phyloP scores from a whole-genome alignment of 1,140 invertebrate genomes.

The Lethrus apterus region DNA sequence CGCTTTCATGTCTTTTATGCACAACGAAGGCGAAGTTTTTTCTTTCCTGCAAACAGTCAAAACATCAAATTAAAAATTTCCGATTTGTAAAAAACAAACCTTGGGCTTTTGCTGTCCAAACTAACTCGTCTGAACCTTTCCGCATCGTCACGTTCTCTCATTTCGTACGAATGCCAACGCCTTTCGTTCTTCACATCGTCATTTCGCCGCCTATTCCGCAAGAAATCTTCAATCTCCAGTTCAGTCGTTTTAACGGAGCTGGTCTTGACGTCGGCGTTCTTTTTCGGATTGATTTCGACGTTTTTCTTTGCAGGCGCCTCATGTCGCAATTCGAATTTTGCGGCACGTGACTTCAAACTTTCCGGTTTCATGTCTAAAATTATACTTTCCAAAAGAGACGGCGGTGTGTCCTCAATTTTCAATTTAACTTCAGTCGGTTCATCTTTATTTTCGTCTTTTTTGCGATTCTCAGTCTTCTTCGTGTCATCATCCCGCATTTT shows the following conservation, averaged over 20 bases:
- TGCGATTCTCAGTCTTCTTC: not conserved
- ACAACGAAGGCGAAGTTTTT: conserved; percentile 55
- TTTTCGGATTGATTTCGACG: not conserved
- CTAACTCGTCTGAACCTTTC: conserved; percentile 30
- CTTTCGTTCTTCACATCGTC: conserved; percentile 27
- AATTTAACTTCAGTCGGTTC: too few species aligned
- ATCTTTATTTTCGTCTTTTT: not conserved
- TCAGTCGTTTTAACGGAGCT: conserved; percentile 14
- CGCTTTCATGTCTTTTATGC: conserved; percentile 70
- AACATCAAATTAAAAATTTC: conserved; percentile 14
- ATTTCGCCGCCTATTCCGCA: conserved; percentile 23
- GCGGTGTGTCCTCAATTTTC: conserved; percentile 4
- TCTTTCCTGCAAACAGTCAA: conserved; percentile 57
- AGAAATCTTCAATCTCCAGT: conserved; percentile 27
- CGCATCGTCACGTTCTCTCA: conserved; percentile 30
- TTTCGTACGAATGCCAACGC: conserved; percentile 33
- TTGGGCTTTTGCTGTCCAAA: conserved; percentile 33
- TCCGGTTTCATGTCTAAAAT: conserved; percentile 11
- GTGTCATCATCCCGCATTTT: conserved; percentile 32
- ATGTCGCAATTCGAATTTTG: conserved; percentile 26
- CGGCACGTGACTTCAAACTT: conserved; percentile 29
- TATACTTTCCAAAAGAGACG: conserved; percentile 1
- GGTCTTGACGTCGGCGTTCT: not conserved
- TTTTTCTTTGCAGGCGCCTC: conserved; percentile 1
- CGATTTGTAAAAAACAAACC: conserved; percentile 19